These are phyloP conservation scores for Tetragnatha montana DNA, from an alignment of 2,888 invertebrate species.

Conservation along the genomic window DNA sequence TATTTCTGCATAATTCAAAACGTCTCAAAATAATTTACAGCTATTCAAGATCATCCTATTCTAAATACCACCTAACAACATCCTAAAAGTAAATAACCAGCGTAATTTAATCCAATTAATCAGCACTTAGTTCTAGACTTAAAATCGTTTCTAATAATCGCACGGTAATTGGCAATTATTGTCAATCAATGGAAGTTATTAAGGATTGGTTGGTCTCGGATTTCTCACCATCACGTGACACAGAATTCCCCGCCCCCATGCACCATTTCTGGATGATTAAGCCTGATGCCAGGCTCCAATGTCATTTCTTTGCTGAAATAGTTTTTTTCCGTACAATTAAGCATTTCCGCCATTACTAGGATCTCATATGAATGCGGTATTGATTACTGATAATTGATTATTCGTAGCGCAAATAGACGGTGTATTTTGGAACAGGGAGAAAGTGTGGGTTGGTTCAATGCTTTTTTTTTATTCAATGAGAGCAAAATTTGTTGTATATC, in stretches of 20 bases:
- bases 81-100: neutral
- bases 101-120: conserved; percentile 25
- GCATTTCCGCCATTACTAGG: neutral
- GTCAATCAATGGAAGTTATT: conserved; percentile 55
- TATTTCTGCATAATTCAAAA: neutral
- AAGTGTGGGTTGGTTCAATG: no score
- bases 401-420: neutral
- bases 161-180: conserved; percentile 55
- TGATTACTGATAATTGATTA: conserved; percentile 1
- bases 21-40: neutral
- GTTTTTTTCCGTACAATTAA: neutral
- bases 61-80: neutral
- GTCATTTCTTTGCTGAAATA: neutral
- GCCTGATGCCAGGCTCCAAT: neutral
- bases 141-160: conserved; percentile 27
- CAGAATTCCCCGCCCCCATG: neutral
- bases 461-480: no score
- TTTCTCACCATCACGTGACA: conserved; percentile 35
- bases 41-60: neutral
- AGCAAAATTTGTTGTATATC: no score
- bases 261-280: conserved; percentile 25
- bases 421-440: no score
- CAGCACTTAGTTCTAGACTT: conserved; percentile 16
- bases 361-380: neutral
- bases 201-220: conserved; percentile 19